Base-by-base conservation (phyloP, 2,888 invertebrate genomes). In the Diarsia mendica region DNA sequence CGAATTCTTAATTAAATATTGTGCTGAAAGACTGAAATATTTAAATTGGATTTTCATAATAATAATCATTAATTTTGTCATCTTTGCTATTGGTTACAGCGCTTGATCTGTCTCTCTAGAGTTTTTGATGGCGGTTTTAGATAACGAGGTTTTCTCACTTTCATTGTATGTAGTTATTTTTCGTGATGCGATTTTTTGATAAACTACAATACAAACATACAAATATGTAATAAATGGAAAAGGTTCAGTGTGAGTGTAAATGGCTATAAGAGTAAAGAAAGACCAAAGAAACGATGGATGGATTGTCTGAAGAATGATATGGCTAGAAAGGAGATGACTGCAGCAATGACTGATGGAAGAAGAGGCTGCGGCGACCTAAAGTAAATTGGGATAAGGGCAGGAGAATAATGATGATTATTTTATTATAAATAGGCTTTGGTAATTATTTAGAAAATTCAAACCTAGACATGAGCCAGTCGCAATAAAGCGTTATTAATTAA, bases 1-100 rank as follows among this genome's bases (percentile, higher is more conserved):
- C 58, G 61, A 66, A 66, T 73, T 71, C 48, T 60, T 70, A 53
- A 68, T 68, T 69, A 61, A 75, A 71, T 75, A 65, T 55, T 28
- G 6, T 65, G 72, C 82, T 33, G 46, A 78, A 66, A 78, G 3
- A 49, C 67, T 33, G 44, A 33, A 67, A 58, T 67, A n/a, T 67
- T 61, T 63, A 55, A 76, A 55, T 66, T 53, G 39, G 20, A 39
- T 65, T 69, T 18, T 28, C 13, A 46, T 18, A 73, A 11, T 18
- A 73, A 11, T 23, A 28, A 44, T 55, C n/a, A 76, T 60, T 33
- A 13, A 77, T 77, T 23, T 77, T 20, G 39, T 64, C 49, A 44
- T 2, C 15, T 15, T 51, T 67, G 28, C 5, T 23, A 48, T 69
- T 69, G 46, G 18, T 13, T 23, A 33, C 4, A 11, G 33, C 46